A percentile compares a stretch with the other conserved stretches of the same genome.
These are phyloP conservation scores for Leptobrachium ailaonicum DNA, from an alignment of 2,113 vertebrate genomes.

Conservation along the genomic window DNA sequence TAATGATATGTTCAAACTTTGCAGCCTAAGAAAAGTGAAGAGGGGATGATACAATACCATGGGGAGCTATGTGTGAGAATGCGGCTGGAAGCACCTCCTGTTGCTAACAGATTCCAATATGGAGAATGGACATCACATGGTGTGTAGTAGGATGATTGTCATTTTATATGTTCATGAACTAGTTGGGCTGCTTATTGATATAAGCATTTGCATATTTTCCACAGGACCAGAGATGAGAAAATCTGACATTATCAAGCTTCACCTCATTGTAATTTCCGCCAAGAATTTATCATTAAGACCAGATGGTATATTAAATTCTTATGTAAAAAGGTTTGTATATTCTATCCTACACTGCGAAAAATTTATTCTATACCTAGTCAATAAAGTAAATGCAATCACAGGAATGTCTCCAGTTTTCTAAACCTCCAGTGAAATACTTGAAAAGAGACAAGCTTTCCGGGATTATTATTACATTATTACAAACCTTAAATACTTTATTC, in stretches of 20 bases:
- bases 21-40: constrained; percentile 60
- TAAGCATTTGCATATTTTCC: constrained; percentile 26
- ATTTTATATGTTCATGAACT: background rate
- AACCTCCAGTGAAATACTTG: too few relatives aligned
- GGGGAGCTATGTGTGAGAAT: constrained; percentile 62
- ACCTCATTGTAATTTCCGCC: constrained; percentile 67
- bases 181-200: background rate
- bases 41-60: constrained; percentile 37
- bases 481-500: too few relatives aligned
- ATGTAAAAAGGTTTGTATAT: constrained; percentile 73
- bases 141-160: constrained; percentile 46
- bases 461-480: too few relatives aligned
- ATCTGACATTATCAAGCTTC: constrained; percentile 62
- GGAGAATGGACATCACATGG: constrained; percentile 51
- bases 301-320: constrained; percentile 59
- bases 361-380: too few relatives aligned
- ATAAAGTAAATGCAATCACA: too few relatives aligned
- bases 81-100: constrained; percentile 58
- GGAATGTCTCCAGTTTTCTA: too few relatives aligned
- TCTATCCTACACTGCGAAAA: too few relatives aligned
- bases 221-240: constrained; percentile 53
- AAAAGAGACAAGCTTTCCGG: too few relatives aligned
- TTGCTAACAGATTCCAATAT: constrained; percentile 36
- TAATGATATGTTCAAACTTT: background rate
- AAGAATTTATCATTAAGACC: constrained; percentile 69